A percentile compares a stretch with the other conserved stretches of the same genome.
Evolutionary conservation across 2,113 vertebrate species (phyloP).

Genomic region (Antechinus flavipes): DNA sequence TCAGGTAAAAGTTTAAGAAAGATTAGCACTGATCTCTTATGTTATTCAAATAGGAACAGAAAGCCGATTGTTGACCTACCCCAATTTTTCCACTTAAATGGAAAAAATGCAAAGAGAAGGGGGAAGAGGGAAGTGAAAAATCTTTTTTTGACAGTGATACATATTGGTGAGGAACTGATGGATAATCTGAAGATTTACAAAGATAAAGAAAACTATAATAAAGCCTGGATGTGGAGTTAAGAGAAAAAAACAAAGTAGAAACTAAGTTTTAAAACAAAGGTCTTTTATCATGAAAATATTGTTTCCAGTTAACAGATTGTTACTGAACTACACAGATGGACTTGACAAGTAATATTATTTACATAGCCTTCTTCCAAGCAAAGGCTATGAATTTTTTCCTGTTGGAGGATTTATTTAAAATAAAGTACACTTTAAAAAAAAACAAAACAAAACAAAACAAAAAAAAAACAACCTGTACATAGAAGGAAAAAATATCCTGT

Average conservation of each 20-base stretch:
- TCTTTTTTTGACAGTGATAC: slow-evolving; percentile 89
- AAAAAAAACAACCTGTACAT: neutral
- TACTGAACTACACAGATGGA: slow-evolving; percentile 75
- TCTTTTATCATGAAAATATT: slow-evolving; percentile 59
- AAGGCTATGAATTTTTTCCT: slow-evolving; percentile 77
- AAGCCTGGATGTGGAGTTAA: slow-evolving; percentile 96
- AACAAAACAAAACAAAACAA: no score
- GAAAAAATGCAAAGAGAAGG: slow-evolving; percentile 86
- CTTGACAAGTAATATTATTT: slow-evolving; percentile 71
- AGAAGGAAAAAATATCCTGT: neutral
- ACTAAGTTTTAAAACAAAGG: slow-evolving; percentile 88
- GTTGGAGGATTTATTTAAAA: slow-evolving; percentile 84
- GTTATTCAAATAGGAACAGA: slow-evolving; percentile 91
- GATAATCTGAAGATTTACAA: slow-evolving; percentile 96
- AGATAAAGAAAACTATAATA: slow-evolving; percentile 97
- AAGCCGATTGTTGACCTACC: slow-evolving; percentile 89
- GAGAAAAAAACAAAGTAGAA: slow-evolving; percentile 92
- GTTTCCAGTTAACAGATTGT: slow-evolving; percentile 77
- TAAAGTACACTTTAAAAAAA: slow-evolving; percentile 74
- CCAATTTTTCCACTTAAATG: slow-evolving; percentile 88
- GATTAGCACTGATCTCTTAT: slow-evolving; percentile 95
- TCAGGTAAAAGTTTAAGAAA: slow-evolving; percentile 93
- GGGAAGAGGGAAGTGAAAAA: slow-evolving; percentile 89
- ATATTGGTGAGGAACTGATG: slow-evolving; percentile 96
- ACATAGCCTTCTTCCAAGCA: slow-evolving; percentile 79